These are phyloP conservation scores for Jaculus jaculus DNA, from an alignment of 2,113 vertebrate species.

Conservation along the genomic window DNA sequence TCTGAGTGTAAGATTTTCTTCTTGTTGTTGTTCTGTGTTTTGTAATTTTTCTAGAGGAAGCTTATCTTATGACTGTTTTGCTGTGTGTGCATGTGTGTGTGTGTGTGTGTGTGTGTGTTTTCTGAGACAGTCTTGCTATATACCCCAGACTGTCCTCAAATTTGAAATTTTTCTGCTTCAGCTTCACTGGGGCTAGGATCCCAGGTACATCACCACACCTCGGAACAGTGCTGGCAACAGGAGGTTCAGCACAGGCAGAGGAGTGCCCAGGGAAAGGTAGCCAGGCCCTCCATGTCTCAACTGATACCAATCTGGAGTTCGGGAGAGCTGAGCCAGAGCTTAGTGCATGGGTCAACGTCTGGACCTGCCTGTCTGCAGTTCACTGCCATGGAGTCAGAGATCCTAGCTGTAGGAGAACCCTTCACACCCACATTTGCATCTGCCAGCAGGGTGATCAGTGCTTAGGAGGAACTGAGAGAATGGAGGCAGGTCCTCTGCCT, in stretches of 20 bases:
- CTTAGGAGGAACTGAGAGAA: not conserved
- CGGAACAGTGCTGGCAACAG: not conserved
- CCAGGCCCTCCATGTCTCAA: not conserved
- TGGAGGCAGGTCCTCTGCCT: not conserved
- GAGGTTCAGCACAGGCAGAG: not conserved
- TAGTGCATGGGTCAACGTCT: not conserved
- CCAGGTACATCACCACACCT: not conserved
- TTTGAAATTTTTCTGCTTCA: too few species aligned
- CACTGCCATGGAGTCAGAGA: not conserved
- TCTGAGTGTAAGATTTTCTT: not conserved
- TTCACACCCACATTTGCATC: not conserved
- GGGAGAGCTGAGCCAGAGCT: not conserved
- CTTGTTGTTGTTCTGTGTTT: not conserved
- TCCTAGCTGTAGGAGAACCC: not conserved
- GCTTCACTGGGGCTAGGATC: not conserved
- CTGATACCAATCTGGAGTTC: not conserved
- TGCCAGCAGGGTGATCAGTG: not conserved
- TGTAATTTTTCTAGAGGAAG: not conserved
- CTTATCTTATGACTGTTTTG: not conserved
- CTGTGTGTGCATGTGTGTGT: not conserved
- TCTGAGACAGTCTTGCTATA: not conserved
- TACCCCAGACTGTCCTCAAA: not conserved
- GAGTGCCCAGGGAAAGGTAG: not conserved
- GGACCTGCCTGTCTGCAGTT: not conserved
- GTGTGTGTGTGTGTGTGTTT: not conserved